Evolutionary conservation across 2,113 vertebrate species (phyloP), one percentile per base, ranked within the genome.

Genomic region (Lophotis ruficrista): DNA sequence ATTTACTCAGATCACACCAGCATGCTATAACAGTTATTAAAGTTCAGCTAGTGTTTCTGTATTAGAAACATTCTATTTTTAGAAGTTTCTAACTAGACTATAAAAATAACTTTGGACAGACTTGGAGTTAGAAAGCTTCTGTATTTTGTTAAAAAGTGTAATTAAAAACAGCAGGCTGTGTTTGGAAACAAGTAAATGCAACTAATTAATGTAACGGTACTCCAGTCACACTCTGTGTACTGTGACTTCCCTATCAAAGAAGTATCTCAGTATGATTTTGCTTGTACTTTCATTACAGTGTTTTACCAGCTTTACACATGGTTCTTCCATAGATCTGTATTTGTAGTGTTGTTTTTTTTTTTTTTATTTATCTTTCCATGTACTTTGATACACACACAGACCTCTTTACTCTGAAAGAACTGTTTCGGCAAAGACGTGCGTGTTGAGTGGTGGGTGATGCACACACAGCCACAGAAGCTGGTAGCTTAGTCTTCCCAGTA

Each of bases 21-120:
- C 20, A 72, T 33, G 41, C 47, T 65, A 0, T 14, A 86, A 31
- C 9, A 47, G 12, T 65, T 69, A 68, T 54, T 82, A 54, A 90
- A 69, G 22, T 53, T 79, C 66, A 84, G n/a, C 20, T 51, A 31
- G 4, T 43, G 60, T 14, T 61, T 84, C 90, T 92, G 13, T 53
- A 53, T 78, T 87, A 89, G 53, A 89, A 93, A 87, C 21, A 18
- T 2, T 90, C 30, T 84, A 61, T 57, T 92, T 94, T 94, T 93
- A 89, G 80, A 84, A 54, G 8, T 72, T 84, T 76, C 72, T 72
- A 90, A 27, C 27, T 30, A 38, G 53, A 38, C 16, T 79, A 50
- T 66, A 92, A 90, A 91, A 87, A 69, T 89, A 65, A 47, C 47
- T 90, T 86, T 47, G 68, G n/a, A 30, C 16, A 65, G 35, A 8